Percentiles rank a stretch among this genome's conserved stretches.
These are phyloP conservation scores for Trematomus bernacchii DNA, from an alignment of 2,797 vertebrate species.

Conservation along the genomic window DNA sequence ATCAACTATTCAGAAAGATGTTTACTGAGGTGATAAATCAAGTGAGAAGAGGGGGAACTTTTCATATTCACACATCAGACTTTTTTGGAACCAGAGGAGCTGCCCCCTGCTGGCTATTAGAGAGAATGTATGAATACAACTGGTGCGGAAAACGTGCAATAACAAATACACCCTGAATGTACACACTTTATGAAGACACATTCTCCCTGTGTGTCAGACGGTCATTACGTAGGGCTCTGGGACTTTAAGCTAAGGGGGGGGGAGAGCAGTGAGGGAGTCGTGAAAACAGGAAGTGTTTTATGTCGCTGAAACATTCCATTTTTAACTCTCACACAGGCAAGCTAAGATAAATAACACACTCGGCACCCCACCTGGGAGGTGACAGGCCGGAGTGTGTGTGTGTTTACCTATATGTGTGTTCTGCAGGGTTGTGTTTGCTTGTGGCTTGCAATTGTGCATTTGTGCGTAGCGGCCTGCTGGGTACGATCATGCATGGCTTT, in stretches of 20 bases:
- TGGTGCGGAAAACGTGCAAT: slow-evolving; percentile 21
- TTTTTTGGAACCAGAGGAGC: no score
- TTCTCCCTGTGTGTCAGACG: slow-evolving; percentile 41
- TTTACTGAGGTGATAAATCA: no score
- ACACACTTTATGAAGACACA: slow-evolving; percentile 36
- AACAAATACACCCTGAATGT: slow-evolving; percentile 18
- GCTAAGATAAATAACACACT: slow-evolving; percentile 80
- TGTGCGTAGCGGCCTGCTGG: slow-evolving; percentile 9
- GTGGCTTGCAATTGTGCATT: slow-evolving; percentile 17
- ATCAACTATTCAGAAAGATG: no score
- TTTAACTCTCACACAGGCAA: slow-evolving; percentile 80
- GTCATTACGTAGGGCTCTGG: slow-evolving; percentile 65
- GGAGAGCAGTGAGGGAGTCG: slow-evolving; percentile 67
- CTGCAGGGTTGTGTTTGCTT: slow-evolving; percentile 25
- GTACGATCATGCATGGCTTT: slow-evolving; percentile 16
- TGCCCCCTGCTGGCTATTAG: no score
- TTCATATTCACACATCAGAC: no score
- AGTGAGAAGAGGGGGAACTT: no score
- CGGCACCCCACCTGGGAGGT: slow-evolving; percentile 51
- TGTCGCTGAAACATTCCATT: slow-evolving; percentile 84
- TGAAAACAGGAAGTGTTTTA: slow-evolving; percentile 88
- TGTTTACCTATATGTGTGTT: slow-evolving; percentile 17
- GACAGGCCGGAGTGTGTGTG: slow-evolving; percentile 23
- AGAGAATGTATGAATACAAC: background rate
- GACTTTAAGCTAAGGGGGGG: slow-evolving; percentile 58